These are phyloP conservation scores for Galbula dea DNA, from an alignment of 2,113 vertebrate species.

Conservation along the genomic window DNA sequence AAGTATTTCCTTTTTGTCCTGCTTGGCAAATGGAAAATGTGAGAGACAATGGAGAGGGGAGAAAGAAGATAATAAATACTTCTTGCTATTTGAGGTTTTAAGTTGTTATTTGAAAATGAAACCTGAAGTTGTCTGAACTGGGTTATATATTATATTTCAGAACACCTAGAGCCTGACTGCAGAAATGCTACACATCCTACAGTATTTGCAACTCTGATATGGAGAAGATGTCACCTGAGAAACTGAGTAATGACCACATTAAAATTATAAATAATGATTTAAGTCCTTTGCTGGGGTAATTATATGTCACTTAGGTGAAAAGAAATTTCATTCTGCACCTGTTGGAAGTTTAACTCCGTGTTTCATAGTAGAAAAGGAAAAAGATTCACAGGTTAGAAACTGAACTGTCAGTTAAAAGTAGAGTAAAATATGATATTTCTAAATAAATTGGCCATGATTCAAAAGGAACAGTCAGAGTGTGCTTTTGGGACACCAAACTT, in stretches of 20 bases:
- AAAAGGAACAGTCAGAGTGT: neutral
- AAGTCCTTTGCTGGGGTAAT: neutral
- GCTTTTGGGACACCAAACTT: neutral
- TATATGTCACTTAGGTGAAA: neutral
- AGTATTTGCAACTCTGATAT: neutral
- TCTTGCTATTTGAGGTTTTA: conserved; percentile 9
- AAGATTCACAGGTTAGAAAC: neutral
- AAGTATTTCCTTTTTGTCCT: neutral
- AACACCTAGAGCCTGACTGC: neutral
- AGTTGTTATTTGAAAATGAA: conserved; percentile 15
- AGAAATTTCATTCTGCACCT: neutral
- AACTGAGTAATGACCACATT: neutral
- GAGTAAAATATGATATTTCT: neutral
- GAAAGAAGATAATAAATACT: conserved; percentile 8
- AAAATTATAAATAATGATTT: neutral
- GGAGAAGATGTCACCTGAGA: neutral
- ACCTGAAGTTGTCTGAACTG: conserved; percentile 11
- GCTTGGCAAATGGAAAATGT: neutral
- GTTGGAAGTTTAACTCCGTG: neutral
- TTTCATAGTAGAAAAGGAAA: neutral
- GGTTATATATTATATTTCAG: neutral
- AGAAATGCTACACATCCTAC: neutral
- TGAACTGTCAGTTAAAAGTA: neutral
- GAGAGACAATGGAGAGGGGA: neutral
- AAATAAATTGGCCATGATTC: neutral